Evolutionary conservation across 2,888 invertebrate genomes (phyloP).

Genomic region (Spialia ferax): DNA sequence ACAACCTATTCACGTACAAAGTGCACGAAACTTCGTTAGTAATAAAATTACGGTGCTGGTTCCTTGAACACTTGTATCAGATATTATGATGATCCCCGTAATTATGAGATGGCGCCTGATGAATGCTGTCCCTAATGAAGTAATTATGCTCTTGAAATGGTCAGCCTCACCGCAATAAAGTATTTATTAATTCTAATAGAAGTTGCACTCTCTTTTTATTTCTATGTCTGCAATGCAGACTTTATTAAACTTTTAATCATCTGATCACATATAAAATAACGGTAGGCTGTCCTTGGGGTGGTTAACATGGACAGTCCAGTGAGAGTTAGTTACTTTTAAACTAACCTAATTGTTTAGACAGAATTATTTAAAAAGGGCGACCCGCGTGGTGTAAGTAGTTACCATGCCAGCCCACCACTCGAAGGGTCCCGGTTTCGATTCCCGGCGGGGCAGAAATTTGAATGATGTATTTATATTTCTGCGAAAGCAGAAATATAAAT

Average conservation of each 20-base stretch:
- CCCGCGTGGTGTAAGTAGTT: too few relatives aligned
- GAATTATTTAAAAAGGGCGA: too few relatives aligned
- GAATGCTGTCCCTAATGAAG: constrained; percentile 36
- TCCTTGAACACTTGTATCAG: constrained; percentile 63
- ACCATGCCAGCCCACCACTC: too few relatives aligned
- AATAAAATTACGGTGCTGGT: constrained; percentile 64
- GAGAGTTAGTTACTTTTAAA: too few relatives aligned
- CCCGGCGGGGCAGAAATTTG: too few relatives aligned
- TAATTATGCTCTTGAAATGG: constrained; percentile 26
- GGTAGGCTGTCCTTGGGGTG: too few relatives aligned
- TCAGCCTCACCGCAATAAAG: constrained; percentile 5
- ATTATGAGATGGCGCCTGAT: constrained; percentile 58
- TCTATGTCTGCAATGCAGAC: background rate
- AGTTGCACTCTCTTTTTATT: background rate
- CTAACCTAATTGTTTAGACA: too few relatives aligned
- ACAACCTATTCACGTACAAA: constrained; percentile 62
- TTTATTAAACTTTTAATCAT: background rate
- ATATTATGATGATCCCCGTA: constrained; percentile 54
- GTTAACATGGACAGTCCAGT: too few relatives aligned
- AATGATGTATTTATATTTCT: too few relatives aligned
- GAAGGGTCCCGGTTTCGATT: too few relatives aligned
- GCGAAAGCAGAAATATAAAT: too few relatives aligned
- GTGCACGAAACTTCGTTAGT: constrained; percentile 69
- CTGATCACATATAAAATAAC: too few relatives aligned
- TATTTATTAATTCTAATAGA: constrained; percentile 4